Conservation (phyloP, 2,113 vertebrate genomes). For the Alligator sinensis region DNA sequence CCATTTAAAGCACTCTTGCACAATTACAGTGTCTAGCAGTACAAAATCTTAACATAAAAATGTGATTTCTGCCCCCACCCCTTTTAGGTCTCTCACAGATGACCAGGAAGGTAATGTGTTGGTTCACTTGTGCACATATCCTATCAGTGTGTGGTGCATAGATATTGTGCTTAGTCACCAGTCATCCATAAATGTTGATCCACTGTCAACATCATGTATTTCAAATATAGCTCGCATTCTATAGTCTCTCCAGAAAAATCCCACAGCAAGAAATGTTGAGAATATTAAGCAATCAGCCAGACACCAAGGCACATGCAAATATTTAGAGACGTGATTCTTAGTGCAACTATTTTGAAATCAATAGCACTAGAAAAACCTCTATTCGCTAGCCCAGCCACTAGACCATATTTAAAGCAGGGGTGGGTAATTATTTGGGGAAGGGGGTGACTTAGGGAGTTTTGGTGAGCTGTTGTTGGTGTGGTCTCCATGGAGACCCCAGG, state of each 20-base stretch:
- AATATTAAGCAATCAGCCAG: background rate
- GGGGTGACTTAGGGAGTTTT: too few relatives aligned
- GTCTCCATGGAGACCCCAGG: too few relatives aligned
- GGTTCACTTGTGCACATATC: background rate
- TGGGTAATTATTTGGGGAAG: too few relatives aligned
- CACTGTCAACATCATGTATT: conserved; percentile 9
- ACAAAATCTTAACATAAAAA: background rate
- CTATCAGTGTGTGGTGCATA: background rate
- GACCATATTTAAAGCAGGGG: background rate
- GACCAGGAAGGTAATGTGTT: background rate
- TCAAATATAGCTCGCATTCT: background rate
- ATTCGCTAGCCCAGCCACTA: background rate
- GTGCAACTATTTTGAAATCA: background rate
- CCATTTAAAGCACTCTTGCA: too few relatives aligned
- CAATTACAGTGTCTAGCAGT: background rate
- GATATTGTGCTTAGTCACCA: background rate
- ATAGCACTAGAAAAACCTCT: background rate
- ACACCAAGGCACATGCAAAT: background rate
- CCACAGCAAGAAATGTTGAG: background rate
- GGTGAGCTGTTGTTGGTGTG: too few relatives aligned
- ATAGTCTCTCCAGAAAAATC: conserved; percentile 33
- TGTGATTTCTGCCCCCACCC: background rate
- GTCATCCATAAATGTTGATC: conserved; percentile 34
- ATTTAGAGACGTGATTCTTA: background rate
- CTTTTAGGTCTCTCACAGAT: background rate